Conservation (phyloP, 2,797 vertebrate genomes). For the Podarcis lilfordi region DNA sequence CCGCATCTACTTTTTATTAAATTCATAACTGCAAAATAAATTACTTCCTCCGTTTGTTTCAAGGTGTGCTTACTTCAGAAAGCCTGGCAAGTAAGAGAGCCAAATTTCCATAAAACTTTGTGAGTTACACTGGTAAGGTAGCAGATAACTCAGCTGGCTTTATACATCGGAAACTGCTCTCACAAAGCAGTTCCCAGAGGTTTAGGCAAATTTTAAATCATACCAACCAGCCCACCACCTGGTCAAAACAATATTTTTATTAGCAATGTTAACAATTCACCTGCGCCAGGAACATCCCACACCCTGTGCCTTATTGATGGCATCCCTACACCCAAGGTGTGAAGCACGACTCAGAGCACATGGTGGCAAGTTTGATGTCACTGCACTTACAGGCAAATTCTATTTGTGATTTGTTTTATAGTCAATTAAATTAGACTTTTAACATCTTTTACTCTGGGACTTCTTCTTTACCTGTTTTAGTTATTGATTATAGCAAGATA, state of each 20-base stretch:
- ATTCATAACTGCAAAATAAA: background rate
- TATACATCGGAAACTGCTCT: background rate
- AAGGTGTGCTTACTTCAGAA: background rate
- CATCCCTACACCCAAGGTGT: background rate
- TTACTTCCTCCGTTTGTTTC: background rate
- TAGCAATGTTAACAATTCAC: background rate
- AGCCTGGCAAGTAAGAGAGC: no score
- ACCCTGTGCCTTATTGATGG: background rate
- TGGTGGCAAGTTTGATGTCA: background rate
- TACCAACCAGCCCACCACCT: background rate
- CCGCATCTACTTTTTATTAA: background rate
- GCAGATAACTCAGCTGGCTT: background rate
- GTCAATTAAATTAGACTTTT: background rate
- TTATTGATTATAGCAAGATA: background rate
- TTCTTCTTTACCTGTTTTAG: background rate
- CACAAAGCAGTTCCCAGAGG: background rate
- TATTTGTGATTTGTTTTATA: background rate
- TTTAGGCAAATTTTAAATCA: background rate
- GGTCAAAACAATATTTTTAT: background rate
- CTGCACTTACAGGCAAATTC: background rate
- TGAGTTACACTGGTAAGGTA: background rate
- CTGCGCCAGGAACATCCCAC: no score
- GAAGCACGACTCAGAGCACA: background rate
- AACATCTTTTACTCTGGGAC: background rate
- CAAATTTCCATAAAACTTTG: background rate